Evolutionary conservation across 2,888 invertebrate species (phyloP).

Genomic region (Blastobasis lacticolella): DNA sequence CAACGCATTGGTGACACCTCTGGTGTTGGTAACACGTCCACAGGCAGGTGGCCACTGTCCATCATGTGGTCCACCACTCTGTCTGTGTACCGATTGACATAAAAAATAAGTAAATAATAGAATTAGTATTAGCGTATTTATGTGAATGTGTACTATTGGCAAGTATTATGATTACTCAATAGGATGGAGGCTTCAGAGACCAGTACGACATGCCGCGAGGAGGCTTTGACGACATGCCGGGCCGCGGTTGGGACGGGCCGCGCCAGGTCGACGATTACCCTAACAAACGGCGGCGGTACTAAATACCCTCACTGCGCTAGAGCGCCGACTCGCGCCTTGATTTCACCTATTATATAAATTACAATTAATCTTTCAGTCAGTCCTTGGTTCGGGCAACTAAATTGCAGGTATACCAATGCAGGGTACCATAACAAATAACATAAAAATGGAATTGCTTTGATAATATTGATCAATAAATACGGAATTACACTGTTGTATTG

Average conservation of each 20-base stretch:
- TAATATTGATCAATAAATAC: too few relatives aligned
- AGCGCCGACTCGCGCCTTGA: neutral
- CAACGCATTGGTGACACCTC: too few relatives aligned
- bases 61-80: too few relatives aligned
- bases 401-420: too few relatives aligned
- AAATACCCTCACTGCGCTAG: conserved; percentile 21
- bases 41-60: too few relatives aligned
- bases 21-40: too few relatives aligned
- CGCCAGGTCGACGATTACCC: conserved; percentile 77
- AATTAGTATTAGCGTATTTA: neutral
- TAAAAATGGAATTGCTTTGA: too few relatives aligned
- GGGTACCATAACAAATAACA: too few relatives aligned
- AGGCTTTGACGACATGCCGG: conserved; percentile 65
- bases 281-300: conserved; percentile 79
- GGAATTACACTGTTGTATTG: too few relatives aligned
- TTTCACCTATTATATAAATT: neutral
- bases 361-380: conserved; percentile 7
- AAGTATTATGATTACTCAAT: conserved; percentile 68
- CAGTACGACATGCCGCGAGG: conserved; percentile 68
- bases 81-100: too few relatives aligned
- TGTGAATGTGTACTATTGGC: conserved; percentile 39
- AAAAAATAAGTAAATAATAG: too few relatives aligned
- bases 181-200: conserved; percentile 72
- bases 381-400: conserved; percentile 26
- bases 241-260: conserved; percentile 72